Conservation (phyloP, 1,140 invertebrate genomes). For the Arion vulgaris region DNA sequence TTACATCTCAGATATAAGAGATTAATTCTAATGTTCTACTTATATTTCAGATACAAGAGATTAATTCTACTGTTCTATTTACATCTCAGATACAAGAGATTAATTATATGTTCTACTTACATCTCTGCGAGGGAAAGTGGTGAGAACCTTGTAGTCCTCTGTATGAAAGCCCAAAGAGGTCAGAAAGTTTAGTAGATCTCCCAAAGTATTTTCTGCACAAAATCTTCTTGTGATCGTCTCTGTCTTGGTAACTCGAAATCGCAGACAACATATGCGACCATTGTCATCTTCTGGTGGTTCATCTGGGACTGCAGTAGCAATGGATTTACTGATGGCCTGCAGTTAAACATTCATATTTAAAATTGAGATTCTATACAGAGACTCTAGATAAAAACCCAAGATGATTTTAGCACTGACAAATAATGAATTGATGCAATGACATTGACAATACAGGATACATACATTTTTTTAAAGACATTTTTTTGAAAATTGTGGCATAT, state of each 20-base stretch:
- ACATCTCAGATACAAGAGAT: no score
- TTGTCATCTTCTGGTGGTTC: slow-evolving; percentile 76
- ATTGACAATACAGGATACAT: no score
- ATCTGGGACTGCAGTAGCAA: slow-evolving; percentile 76
- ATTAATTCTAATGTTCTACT: no score
- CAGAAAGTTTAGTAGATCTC: slow-evolving; percentile 87
- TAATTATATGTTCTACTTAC: slow-evolving; percentile 55
- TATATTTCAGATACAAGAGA: no score
- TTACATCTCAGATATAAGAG: no score
- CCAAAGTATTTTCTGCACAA: slow-evolving; percentile 78
- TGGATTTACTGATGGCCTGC: slow-evolving; percentile 69
- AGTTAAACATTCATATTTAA: slow-evolving; percentile 24
- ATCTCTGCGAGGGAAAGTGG: slow-evolving; percentile 92
- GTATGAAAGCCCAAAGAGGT: slow-evolving; percentile 88
- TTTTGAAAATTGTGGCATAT: no score
- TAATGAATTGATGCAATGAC: no score
- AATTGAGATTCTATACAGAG: no score
- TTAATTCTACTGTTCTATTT: no score
- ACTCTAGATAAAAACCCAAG: no score
- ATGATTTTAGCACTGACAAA: no score
- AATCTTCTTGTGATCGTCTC: slow-evolving; percentile 84
- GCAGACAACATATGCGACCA: slow-evolving; percentile 81
- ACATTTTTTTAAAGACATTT: no score
- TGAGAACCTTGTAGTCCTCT: slow-evolving; percentile 91
- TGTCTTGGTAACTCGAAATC: slow-evolving; percentile 84